Evolutionary conservation across 53 echinoderm and acorn worm genomes (phyloP), one percentile per base, ranked within the genome.

Genomic region (Luidia sarsii): DNA sequence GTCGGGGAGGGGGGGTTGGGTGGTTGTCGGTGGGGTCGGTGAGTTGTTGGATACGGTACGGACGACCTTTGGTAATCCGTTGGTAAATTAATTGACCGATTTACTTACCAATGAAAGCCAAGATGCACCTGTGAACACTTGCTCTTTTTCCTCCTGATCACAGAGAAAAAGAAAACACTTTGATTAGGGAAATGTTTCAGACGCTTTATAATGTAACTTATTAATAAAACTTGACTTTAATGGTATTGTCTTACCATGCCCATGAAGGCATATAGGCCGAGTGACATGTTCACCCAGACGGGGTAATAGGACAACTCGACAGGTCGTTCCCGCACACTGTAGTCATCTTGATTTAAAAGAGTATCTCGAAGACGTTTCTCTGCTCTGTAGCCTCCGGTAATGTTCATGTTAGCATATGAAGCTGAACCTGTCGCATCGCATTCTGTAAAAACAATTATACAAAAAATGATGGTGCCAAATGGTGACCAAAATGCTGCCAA

Each of bases 61-160:
- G n/a, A n/a, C n/a, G 4, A 51, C 43, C 13, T 51, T 18, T 18
- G 18, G n/a, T 14, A 4, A 10, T 14, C 21, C 51, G 21, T 18
- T 14, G 16, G 5, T 5, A 51, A n/a, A 51, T n/a, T 4, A 14
- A 21, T 5, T 51, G 18, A 51, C 55, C 9, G 8, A 23, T 9
- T 54, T 29, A 50, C 69, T 69, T 49, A 69, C 69, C 69, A 50
- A 4, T 15, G 50, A 24, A 7, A 69, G 24, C 69, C 69, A 69
- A 1, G 69, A 69, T 29, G 49, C 69, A 32, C 69, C 69, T 14
- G 22, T 69, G 29, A 69, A 7, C 18, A 33, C n/a, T 28, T 69
- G 69, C 7, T 69, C 69, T 29, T 32, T 50, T 50, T 69, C 69
- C n/a, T 69, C 48, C 69, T 69, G 69, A 50, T 18, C 0, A 1